Base-by-base conservation (phyloP, 1,140 invertebrate genomes). In the Macrobrachium rosenbergii region DNA sequence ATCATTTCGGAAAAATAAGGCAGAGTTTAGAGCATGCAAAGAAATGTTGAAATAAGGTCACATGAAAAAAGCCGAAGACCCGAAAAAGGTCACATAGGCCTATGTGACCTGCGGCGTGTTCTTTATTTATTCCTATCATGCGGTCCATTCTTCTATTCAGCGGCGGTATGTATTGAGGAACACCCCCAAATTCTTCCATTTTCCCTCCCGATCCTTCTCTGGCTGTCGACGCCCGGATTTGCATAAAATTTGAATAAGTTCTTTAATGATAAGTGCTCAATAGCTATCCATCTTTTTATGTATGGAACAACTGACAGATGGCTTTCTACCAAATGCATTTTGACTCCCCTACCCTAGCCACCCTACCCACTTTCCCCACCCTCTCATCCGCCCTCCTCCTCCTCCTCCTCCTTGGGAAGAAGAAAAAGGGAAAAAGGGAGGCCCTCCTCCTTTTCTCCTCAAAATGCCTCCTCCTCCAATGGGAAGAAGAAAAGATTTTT, bases 241-340 rank as follows among this genome's bases (percentile, higher is more conserved):
- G 76, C 88, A 89, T 89, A 89, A 89, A 85, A 89, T 89, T 89
- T 89, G 83, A 89, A 89, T 89, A 89, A 82, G 77, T 89, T 89
- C 88, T 89, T 86, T 89, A 89, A 89, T 89, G 88, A 89, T 89
- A 89, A 89, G 88, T 89, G 84, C 84, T 89, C 83, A 85, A 85
- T 89, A 75, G 88, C 88, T 69, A 89, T 89, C 88, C 79, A 86
- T 89, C 88, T 89, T 85, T 89, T 67, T 84, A 81, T 82, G 82
- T 82, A 76, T 82, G 88, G 88, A 63, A 58, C 83, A 67, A 77
- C 76, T 85, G 88, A 86, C 88, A 89, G 88, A 89, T 82, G 88
- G 88, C 88, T 89, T 82, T 85, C 81, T 45, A 64, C 60, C 78
- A 64, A 81, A 85, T 86, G 88, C 69, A 86, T 89, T 45, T 86